Conservation (phyloP, 2,888 invertebrate genomes). For the Marasmarcha lunaedactyla region DNA sequence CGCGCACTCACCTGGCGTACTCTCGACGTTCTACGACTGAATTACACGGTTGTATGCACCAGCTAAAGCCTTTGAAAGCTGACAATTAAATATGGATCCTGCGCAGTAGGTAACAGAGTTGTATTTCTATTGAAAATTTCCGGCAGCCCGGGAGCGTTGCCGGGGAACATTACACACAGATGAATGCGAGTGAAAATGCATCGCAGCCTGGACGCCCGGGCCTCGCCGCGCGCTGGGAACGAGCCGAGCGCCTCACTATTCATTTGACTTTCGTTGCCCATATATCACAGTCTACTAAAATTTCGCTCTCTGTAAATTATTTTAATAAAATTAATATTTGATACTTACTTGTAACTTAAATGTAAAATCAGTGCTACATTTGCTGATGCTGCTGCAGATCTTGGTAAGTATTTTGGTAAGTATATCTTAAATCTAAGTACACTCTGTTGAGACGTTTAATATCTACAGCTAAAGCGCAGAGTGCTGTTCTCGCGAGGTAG, state of each 20-base stretch:
- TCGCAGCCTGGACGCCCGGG: constrained; percentile 12
- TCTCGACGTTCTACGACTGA: constrained; percentile 15
- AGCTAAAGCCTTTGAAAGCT: not conserved
- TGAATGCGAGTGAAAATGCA: constrained; percentile 4
- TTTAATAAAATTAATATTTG: no score
- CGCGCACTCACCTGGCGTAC: constrained; percentile 11
- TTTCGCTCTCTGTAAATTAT: no score
- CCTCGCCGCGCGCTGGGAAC: not conserved
- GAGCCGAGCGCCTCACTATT: not conserved
- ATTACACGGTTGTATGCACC: constrained; percentile 37
- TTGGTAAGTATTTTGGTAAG: no score
- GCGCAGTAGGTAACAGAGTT: constrained; percentile 20
- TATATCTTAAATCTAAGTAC: no score
- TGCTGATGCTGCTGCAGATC: no score
- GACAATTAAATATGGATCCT: not conserved
- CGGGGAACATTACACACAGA: not conserved
- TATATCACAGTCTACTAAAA: not conserved
- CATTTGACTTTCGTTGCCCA: not conserved
- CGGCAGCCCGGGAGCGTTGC: constrained; percentile 19
- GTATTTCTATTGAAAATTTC: constrained; percentile 10
- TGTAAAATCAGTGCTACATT: no score
- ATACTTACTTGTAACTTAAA: no score
- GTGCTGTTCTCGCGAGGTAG: no score
- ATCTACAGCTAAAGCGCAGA: no score
- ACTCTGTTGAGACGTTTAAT: no score